phyloP scores from a whole-genome alignment of 2,888 invertebrate species.

The Epirrhoe alternata region DNA sequence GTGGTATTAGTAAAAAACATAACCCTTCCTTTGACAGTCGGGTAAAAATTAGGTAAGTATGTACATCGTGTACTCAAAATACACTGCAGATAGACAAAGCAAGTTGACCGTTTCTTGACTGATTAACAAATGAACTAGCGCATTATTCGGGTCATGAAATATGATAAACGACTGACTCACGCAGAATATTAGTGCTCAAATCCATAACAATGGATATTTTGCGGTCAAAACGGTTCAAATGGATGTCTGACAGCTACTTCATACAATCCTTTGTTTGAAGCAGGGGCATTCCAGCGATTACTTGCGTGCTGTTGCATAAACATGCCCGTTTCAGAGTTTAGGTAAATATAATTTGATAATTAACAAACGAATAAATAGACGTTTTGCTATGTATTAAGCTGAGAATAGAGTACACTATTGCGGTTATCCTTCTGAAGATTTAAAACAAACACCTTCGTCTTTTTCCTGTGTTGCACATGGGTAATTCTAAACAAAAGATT shows the following conservation, averaged over 20 bases:
- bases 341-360: conserved; percentile 5
- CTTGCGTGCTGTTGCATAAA: conserved; percentile 26
- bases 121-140: conserved; percentile 26
- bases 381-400: neutral
- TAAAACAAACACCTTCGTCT: neutral
- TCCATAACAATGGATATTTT: conserved; percentile 11
- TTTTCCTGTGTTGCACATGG: neutral
- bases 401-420: neutral
- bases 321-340: conserved; percentile 6
- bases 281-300: conserved; percentile 10
- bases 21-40: too few species aligned
- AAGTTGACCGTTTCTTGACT: conserved; percentile 21
- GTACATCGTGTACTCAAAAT: conserved; percentile 6
- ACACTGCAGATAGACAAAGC: conserved; percentile 26
- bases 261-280: conserved; percentile 14
- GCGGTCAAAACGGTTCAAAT: conserved; percentile 15
- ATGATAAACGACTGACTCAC: conserved; percentile 38
- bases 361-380: conserved; percentile 15
- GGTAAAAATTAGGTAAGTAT: conserved; percentile 6
- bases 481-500: neutral
- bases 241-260: conserved; percentile 1
- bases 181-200: conserved; percentile 13
- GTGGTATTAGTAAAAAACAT: too few species aligned
- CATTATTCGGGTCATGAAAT: conserved; percentile 37
- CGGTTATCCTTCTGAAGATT: neutral